These are phyloP conservation scores for Ciconia maguari DNA, from an alignment of 2,113 vertebrate species.

Conservation along the genomic window DNA sequence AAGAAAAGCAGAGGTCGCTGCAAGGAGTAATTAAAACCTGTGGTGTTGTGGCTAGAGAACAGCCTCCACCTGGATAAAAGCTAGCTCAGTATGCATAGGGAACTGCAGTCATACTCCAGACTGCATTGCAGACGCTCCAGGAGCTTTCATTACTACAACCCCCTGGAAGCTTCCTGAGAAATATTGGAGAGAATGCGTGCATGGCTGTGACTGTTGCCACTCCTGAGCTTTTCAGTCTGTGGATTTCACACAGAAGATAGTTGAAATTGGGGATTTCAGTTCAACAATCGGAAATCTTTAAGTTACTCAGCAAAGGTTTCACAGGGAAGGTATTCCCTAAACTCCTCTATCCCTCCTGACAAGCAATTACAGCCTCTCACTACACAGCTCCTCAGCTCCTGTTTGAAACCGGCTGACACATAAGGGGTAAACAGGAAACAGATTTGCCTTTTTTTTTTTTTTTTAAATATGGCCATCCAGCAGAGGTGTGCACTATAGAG, in stretches of 20 bases:
- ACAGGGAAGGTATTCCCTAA: not conserved
- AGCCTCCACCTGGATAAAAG: not conserved
- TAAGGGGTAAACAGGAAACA: not conserved
- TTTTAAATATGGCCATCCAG: not conserved
- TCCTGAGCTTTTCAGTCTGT: not conserved
- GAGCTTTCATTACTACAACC: not conserved
- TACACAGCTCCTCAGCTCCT: not conserved
- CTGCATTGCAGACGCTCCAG: not conserved
- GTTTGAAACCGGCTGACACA: not conserved
- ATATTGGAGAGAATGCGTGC: not conserved
- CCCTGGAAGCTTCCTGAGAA: not conserved
- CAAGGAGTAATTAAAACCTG: not conserved
- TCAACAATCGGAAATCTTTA: not conserved
- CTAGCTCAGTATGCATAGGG: not conserved
- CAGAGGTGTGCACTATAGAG: not conserved
- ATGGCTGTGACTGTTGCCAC: accelerated
- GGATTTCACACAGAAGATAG: not conserved
- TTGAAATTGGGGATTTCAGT: not conserved
- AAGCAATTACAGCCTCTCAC: not conserved
- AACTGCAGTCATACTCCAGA: not conserved
- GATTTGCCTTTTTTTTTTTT: not conserved
- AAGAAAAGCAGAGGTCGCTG: not conserved
- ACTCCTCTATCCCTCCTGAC: not conserved
- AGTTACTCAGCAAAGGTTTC: not conserved
- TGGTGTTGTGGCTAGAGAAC: not conserved